These are phyloP conservation scores for Stenolophus ochropezus DNA, from an alignment of 2,888 invertebrate genomes.

Conservation along the genomic window DNA sequence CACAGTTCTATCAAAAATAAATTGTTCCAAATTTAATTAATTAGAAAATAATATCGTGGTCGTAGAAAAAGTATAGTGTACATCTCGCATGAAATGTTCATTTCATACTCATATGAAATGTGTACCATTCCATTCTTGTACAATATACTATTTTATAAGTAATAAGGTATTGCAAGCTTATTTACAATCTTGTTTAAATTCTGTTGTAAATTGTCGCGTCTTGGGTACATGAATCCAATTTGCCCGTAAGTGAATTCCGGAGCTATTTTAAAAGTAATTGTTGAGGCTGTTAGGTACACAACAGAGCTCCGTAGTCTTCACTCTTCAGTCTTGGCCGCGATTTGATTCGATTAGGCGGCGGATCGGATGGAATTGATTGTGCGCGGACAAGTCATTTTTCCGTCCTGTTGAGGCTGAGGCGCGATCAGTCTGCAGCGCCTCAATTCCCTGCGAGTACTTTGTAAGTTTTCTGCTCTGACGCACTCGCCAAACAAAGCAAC, in stretches of 20 bases:
- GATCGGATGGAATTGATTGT: conserved; percentile 43
- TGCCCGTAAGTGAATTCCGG: background rate
- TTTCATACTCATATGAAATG: too few species aligned
- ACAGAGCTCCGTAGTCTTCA: background rate
- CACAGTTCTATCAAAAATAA: too few species aligned
- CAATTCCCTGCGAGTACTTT: conserved; percentile 6
- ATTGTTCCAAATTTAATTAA: too few species aligned
- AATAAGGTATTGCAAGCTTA: too few species aligned
- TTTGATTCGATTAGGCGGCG: conserved; percentile 44
- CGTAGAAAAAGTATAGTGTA: too few species aligned
- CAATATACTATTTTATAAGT: too few species aligned
- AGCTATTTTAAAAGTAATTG: conserved; percentile 26
- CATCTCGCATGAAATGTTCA: too few species aligned
- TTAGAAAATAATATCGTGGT: too few species aligned
- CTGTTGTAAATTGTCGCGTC: background rate
- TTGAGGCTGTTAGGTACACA: conserved; percentile 8
- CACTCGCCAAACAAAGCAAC: conserved; percentile 6
- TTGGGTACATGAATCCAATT: background rate
- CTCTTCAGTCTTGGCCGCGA: background rate
- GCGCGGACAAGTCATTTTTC: conserved; percentile 31
- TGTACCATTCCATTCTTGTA: too few species aligned
- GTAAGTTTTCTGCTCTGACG: conserved; percentile 34
- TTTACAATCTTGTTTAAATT: background rate
- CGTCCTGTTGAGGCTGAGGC: background rate
- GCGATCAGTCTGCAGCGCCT: background rate